phyloP scores from a whole-genome alignment of 2,888 invertebrate species.

The Drosophila incognita region DNA sequence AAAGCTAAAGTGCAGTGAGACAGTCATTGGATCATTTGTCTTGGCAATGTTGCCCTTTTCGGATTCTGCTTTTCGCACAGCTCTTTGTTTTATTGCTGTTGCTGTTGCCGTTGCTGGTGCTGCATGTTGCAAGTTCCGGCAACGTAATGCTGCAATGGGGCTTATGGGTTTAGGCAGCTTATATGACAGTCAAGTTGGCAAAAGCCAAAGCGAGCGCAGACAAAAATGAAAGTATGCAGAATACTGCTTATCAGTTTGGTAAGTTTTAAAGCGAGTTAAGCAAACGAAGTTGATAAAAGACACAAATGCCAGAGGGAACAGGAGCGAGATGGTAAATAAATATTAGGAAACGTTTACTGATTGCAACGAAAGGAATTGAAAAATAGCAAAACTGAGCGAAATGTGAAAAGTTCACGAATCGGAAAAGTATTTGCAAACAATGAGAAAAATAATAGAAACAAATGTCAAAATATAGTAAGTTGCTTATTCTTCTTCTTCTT shows the following conservation, averaged over 20 bases:
- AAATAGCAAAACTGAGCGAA: not conserved
- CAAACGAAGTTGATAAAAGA: constrained; percentile 1
- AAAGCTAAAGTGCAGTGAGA: constrained; percentile 74
- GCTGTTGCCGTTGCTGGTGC: constrained; percentile 20
- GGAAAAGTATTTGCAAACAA: not conserved
- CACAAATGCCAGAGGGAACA: not conserved
- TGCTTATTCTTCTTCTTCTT: not conserved
- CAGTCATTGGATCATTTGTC: constrained; percentile 80
- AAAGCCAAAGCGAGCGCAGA: not conserved
- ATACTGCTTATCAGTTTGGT: constrained; percentile 18
- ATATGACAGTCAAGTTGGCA: constrained; percentile 43
- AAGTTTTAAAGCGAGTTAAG: constrained; percentile 21
- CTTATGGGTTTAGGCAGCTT: constrained; percentile 57
- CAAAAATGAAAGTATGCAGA: constrained; percentile 32
- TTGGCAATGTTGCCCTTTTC: constrained; percentile 67
- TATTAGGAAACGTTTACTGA: constrained; percentile 1
- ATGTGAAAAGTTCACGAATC: not conserved
- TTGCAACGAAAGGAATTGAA: not conserved
- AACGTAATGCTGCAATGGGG: constrained; percentile 42
- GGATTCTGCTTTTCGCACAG: not conserved
- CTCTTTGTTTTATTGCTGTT: constrained; percentile 17
- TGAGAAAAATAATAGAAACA: not conserved
- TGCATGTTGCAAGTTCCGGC: constrained; percentile 45
- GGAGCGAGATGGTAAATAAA: not conserved
- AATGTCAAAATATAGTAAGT: not conserved